phyloP scores from a whole-genome alignment of 2,888 invertebrate species.

The Agriopis marginaria region DNA sequence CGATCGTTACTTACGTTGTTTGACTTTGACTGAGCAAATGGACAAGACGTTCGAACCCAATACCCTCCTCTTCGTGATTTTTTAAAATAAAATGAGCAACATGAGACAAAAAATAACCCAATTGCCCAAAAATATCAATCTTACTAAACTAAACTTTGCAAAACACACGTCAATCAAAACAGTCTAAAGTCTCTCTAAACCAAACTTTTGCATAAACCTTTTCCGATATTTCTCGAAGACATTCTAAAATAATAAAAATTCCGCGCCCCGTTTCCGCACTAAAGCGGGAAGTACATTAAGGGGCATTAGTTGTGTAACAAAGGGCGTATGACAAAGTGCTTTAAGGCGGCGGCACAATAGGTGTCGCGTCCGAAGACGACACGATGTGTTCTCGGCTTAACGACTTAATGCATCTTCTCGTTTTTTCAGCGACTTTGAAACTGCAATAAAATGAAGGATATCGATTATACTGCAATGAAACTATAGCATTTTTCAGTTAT shows the following conservation, averaged over 20 bases:
- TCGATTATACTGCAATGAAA: background rate
- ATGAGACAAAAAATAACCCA: background rate
- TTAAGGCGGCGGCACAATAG: slow-evolving; percentile 64
- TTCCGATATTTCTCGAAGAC: slow-evolving; percentile 8
- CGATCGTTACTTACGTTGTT: too few species aligned
- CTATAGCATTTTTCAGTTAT: too few species aligned
- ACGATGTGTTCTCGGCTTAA: slow-evolving; percentile 65
- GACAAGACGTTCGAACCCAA: too few species aligned
- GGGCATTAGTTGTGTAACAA: slow-evolving; percentile 76
- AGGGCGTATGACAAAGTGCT: slow-evolving; percentile 77
- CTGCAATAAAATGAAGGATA: background rate
- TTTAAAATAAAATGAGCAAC: background rate
- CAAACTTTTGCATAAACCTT: background rate
- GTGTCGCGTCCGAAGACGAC: slow-evolving; percentile 52
- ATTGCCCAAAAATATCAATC: background rate
- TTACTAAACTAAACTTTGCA: background rate
- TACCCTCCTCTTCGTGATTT: too few species aligned
- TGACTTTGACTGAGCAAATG: too few species aligned
- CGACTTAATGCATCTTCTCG: slow-evolving; percentile 75
- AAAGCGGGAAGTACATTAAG: slow-evolving; percentile 67
- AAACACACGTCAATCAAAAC: background rate
- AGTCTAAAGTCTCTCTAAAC: background rate
- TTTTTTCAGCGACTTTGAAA: slow-evolving; percentile 45
- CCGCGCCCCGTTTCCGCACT: slow-evolving; percentile 64
- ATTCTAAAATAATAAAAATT: slow-evolving; percentile 52